Conservation (phyloP, 2,888 invertebrate species). For the Xestia rhomboidea region DNA sequence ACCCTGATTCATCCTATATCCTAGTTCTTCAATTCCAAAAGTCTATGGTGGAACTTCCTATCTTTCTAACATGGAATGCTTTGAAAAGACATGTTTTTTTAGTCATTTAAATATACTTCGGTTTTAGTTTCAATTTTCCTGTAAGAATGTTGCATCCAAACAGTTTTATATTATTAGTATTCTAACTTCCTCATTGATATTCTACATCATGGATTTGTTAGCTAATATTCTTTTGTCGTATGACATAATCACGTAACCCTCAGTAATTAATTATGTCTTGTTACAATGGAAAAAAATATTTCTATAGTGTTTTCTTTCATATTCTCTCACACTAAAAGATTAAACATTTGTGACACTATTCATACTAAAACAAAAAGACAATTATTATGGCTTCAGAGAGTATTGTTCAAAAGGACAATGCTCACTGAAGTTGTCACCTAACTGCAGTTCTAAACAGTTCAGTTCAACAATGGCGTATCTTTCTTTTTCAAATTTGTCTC, state of each 20-base stretch:
- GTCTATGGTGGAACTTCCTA: neutral
- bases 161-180: neutral
- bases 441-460: too few species aligned
- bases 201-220: neutral
- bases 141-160: neutral
- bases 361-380: neutral
- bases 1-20: neutral
- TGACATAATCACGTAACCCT: slow-evolving; percentile 7
- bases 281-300: too few species aligned
- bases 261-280: too few species aligned
- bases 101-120: neutral
- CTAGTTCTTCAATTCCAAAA: neutral
- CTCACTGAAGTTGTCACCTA: too few species aligned
- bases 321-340: too few species aligned
- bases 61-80: neutral
- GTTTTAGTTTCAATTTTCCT: slow-evolving; percentile 17
- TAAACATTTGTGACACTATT: neutral
- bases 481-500: too few species aligned
- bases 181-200: neutral
- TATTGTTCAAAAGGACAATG: too few species aligned
- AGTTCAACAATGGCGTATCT: too few species aligned
- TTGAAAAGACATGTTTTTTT: neutral
- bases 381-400: neutral
- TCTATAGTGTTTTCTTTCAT: too few species aligned
- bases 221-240: too few species aligned